Evolutionary conservation across 2,888 invertebrate species (phyloP).

Genomic region (Pyrrhia umbra): DNA sequence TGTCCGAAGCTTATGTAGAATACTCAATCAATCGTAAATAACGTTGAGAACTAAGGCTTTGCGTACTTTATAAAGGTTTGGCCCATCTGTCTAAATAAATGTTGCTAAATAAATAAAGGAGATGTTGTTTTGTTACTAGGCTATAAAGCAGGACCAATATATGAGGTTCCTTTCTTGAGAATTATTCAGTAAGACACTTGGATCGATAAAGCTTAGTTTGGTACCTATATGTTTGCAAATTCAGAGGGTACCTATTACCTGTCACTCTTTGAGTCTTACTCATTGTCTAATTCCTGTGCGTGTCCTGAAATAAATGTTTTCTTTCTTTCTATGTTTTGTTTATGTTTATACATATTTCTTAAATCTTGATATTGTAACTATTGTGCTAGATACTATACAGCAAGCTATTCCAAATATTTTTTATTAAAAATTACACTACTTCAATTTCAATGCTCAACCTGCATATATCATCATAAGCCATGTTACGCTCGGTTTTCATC

Average conservation of each 20-base stretch:
- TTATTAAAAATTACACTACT: not conserved
- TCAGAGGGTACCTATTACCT: not conserved
- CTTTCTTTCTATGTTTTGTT: not conserved
- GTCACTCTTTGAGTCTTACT: too few relatives aligned
- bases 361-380: too few relatives aligned
- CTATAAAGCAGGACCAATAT: conserved; percentile 6
- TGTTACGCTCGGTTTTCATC: not conserved
- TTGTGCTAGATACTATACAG: not conserved
- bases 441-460: conserved; percentile 5
- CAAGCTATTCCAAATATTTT: not conserved
- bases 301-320: too few relatives aligned
- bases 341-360: too few relatives aligned
- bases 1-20: conserved; percentile 44
- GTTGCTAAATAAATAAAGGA: conserved; percentile 13
- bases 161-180: conserved; percentile 12
- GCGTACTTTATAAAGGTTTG: conserved; percentile 17
- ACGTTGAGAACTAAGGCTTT: conserved; percentile 23
- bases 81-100: conserved; percentile 38
- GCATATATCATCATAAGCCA: not conserved
- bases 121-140: conserved; percentile 19
- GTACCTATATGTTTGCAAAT: too few relatives aligned
- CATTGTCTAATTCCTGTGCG: too few relatives aligned
- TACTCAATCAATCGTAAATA: conserved; percentile 54
- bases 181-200: conserved; percentile 20
- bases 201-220: not conserved